Evolutionary conservation across 1,140 invertebrate genomes (phyloP).

Genomic region (Drosophila burlai): DNA sequence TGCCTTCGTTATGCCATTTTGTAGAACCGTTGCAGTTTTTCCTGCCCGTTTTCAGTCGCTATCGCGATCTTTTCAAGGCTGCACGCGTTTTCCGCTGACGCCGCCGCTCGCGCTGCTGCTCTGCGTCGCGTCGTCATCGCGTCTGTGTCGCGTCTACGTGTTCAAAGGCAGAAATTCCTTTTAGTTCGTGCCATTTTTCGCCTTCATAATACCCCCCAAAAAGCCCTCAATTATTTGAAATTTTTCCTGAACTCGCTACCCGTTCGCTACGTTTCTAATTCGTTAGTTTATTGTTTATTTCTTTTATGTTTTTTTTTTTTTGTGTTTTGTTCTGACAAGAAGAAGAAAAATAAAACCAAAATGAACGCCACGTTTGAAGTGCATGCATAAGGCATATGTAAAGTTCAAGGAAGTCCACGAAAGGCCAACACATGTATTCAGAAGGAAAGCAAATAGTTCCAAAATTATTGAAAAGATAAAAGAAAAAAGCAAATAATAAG

Average conservation of each 20-base stretch:
- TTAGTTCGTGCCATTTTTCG: conserved; percentile 59
- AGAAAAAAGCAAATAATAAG: neutral
- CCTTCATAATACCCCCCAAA: conserved; percentile 48
- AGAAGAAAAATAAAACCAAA: conserved; percentile 23
- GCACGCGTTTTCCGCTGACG: conserved; percentile 40
- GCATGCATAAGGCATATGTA: conserved; percentile 24
- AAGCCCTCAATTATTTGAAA: conserved; percentile 6
- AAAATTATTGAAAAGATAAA: conserved; percentile 7
- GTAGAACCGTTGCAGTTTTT: conserved; percentile 9
- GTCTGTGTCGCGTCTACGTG: conserved; percentile 68
- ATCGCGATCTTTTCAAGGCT: conserved; percentile 63
- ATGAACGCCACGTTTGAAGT: conserved; percentile 67
- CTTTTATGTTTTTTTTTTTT: conserved; percentile 17
- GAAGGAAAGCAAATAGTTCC: conserved; percentile 5
- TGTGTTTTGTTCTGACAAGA: conserved; percentile 18
- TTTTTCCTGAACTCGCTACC: neutral
- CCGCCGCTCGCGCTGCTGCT: conserved; percentile 29
- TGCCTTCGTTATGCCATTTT: conserved; percentile 31
- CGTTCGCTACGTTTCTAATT: conserved; percentile 22
- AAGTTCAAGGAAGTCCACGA: conserved; percentile 44
- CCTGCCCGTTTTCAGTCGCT: conserved; percentile 22
- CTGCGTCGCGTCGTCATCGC: conserved; percentile 45
- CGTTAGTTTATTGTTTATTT: conserved; percentile 1
- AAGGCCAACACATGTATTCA: conserved; percentile 20
- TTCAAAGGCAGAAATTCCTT: conserved; percentile 74